Percentiles rank a stretch among this genome's conserved stretches.
These are phyloP conservation scores for Yponomeuta cagnagella DNA, from an alignment of 2,888 invertebrate species.

Conservation along the genomic window DNA sequence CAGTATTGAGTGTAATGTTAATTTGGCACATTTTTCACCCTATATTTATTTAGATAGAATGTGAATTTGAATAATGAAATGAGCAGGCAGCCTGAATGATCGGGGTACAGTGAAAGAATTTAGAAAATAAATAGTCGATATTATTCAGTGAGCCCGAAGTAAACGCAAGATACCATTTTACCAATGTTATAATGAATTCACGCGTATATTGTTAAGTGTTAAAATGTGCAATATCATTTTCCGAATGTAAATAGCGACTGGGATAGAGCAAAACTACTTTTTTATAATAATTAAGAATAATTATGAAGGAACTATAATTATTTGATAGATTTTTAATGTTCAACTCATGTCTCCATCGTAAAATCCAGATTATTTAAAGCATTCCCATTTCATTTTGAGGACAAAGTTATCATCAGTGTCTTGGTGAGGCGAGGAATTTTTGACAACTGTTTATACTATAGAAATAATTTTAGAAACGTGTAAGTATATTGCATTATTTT, in stretches of 20 bases:
- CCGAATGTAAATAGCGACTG: constrained; percentile 55
- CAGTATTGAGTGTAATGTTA: too few relatives aligned
- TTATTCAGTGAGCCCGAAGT: background rate
- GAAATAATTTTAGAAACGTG: constrained; percentile 59
- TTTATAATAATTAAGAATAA: constrained; percentile 24
- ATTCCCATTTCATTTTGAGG: constrained; percentile 55
- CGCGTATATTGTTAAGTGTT: constrained; percentile 63
- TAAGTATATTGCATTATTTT: constrained; percentile 66
- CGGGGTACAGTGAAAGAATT: background rate
- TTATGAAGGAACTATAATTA: background rate
- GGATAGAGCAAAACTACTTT: constrained; percentile 30
- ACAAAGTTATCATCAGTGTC: background rate
- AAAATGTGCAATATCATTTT: constrained; percentile 63
- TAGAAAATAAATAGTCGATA: background rate
- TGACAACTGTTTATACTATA: constrained; percentile 48
- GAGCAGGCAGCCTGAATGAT: too few relatives aligned
- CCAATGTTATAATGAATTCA: constrained; percentile 47
- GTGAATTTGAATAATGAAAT: too few relatives aligned
- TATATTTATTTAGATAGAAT: too few relatives aligned
- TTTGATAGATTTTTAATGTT: background rate
- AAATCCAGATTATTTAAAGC: constrained; percentile 58
- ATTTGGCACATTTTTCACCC: too few relatives aligned
- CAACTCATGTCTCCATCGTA: too few relatives aligned
- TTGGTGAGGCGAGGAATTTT: constrained; percentile 36
- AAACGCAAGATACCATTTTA: constrained; percentile 36